Evolutionary conservation across 2,797 vertebrate species (phyloP).

Genomic region (Euphonia xanthogaster): DNA sequence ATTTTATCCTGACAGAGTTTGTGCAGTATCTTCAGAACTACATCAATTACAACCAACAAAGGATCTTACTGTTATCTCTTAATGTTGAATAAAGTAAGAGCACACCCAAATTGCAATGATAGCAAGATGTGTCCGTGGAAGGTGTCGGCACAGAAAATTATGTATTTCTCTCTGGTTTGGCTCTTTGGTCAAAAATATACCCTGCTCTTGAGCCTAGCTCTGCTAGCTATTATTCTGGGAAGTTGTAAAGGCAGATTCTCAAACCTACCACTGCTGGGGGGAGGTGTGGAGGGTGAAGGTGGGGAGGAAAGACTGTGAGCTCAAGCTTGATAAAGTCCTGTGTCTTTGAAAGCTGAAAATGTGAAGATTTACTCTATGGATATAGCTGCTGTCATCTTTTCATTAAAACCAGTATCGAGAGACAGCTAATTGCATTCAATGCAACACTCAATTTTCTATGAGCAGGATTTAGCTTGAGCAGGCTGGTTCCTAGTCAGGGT

Average conservation of each 20-base stretch:
- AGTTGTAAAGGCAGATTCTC: neutral
- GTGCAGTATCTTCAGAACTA: neutral
- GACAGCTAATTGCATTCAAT: neutral
- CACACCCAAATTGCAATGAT: neutral
- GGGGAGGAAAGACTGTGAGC: neutral
- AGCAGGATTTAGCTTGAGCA: neutral
- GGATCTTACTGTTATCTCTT: neutral
- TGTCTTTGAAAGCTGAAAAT: neutral
- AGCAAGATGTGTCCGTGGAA: neutral
- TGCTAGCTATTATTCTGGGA: neutral
- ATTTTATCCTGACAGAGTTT: neutral
- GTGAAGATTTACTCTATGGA: neutral
- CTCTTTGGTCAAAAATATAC: neutral
- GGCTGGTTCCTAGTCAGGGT: neutral
- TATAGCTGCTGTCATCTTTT: neutral
- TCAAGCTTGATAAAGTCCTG: neutral
- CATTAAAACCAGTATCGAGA: neutral
- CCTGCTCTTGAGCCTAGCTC: neutral
- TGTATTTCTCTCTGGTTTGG: neutral
- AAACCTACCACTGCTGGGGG: neutral
- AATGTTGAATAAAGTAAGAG: neutral
- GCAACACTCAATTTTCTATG: neutral
- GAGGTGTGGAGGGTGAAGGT: neutral
- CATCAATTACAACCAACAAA: neutral
- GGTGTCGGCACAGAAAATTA: neutral